A percentile compares a stretch with the other conserved stretches of the same genome.
Conservation (phyloP, 2,113 vertebrate species). For the Tetraodon nigroviridis region DNA sequence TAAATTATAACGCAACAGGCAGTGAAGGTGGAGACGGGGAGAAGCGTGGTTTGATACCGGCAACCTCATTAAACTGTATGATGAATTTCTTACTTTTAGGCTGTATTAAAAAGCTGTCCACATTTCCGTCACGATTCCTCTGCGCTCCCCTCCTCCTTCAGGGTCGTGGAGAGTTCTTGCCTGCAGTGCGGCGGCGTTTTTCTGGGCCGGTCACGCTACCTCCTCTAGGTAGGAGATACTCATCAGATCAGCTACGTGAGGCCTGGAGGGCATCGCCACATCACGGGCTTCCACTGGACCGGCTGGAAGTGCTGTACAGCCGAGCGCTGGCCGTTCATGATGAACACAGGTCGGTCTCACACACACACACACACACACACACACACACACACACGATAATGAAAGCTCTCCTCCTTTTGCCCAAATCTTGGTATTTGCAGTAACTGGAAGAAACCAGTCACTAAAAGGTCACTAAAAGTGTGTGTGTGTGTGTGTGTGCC, state of each 20-base stretch:
- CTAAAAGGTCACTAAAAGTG: neutral
- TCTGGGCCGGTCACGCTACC: slow-evolving; percentile 79
- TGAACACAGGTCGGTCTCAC: slow-evolving; percentile 56
- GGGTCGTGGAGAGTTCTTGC: slow-evolving; percentile 51
- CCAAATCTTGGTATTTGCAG: slow-evolving; percentile 2
- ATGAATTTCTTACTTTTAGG: neutral
- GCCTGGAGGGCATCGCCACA: slow-evolving; percentile 2
- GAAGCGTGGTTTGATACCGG: no score
- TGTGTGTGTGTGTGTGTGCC: neutral
- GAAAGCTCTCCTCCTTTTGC: slow-evolving; percentile 1
- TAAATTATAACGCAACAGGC: no score
- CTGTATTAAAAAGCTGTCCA: neutral
- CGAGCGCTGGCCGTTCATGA: slow-evolving; percentile 73
- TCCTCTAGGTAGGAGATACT: slow-evolving; percentile 67
- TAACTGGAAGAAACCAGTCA: slow-evolving; percentile 7
- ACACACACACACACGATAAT: slow-evolving; percentile 12
- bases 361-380: neutral
- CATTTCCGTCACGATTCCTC: neutral
- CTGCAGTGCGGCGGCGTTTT: slow-evolving; percentile 71
- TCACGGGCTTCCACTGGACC: slow-evolving; percentile 43
- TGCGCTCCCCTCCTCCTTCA: slow-evolving; percentile 19
- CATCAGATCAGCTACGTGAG: slow-evolving; percentile 55
- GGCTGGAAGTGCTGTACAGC: slow-evolving; percentile 61
- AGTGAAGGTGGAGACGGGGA: no score
- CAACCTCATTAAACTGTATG: no score